phyloP scores from a whole-genome alignment of 2,888 invertebrate genomes.

The Drosophila robusta region DNA sequence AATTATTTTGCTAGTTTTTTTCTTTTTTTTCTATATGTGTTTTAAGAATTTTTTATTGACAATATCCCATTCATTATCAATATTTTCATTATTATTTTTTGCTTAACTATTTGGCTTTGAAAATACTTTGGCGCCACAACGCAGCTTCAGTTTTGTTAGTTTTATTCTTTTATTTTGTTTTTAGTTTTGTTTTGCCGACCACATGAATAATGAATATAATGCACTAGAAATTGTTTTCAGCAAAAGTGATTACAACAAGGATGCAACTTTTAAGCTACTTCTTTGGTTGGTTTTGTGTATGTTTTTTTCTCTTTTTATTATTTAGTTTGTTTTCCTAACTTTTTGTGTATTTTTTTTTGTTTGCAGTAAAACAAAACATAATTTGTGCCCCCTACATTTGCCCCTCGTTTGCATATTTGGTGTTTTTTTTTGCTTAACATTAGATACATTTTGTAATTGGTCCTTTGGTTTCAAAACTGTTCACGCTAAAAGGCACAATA shows the following conservation, averaged over 20 bases:
- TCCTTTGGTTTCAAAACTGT: slow-evolving; percentile 82
- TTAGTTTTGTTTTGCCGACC: slow-evolving; percentile 48
- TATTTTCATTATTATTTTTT: slow-evolving; percentile 31
- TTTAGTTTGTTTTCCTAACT: slow-evolving; percentile 15
- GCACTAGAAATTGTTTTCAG: slow-evolving; percentile 57
- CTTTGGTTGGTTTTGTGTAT: slow-evolving; percentile 61
- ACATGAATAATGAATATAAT: slow-evolving; percentile 46
- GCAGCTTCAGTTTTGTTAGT: slow-evolving; percentile 63
- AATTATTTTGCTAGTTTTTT: slow-evolving; percentile 48
- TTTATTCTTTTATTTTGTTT: slow-evolving; percentile 11
- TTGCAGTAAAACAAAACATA: slow-evolving; percentile 50
- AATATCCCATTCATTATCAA: slow-evolving; percentile 23
- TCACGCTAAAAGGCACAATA: slow-evolving; percentile 76
- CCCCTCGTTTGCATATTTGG: slow-evolving; percentile 16
- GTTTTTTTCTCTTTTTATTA: slow-evolving; percentile 13
- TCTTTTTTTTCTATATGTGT: slow-evolving; percentile 35
- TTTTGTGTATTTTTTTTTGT: slow-evolving; percentile 31
- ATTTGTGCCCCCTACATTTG: slow-evolving; percentile 14
- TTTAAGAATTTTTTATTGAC: slow-evolving; percentile 27
- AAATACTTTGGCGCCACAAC: slow-evolving; percentile 73
- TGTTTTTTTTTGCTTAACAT: slow-evolving; percentile 52
- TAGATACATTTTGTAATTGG: slow-evolving; percentile 72
- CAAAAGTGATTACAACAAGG: slow-evolving; percentile 75
- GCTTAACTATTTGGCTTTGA: slow-evolving; percentile 83
- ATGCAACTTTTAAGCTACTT: slow-evolving; percentile 72